These are phyloP conservation scores for Trachymyrmex cornetzi DNA, from an alignment of 1,140 invertebrate species.

Conservation along the genomic window DNA sequence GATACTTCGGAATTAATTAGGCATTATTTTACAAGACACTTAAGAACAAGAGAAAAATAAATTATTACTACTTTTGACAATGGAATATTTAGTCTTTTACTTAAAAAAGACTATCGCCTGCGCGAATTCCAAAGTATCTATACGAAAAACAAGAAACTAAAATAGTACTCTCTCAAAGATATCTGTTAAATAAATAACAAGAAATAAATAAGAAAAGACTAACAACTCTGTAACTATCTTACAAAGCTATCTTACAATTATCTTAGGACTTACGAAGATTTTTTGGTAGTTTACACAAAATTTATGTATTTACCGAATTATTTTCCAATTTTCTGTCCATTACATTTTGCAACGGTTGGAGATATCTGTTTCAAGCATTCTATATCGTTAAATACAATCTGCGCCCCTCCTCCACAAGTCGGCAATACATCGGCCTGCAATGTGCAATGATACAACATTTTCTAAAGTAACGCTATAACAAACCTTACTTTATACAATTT, in stretches of 20 bases:
- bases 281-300: neutral
- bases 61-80: slow-evolving; percentile 8
- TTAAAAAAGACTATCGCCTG: neutral
- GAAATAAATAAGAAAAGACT: slow-evolving; percentile 15
- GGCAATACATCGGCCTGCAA: slow-evolving; percentile 95
- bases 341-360: slow-evolving; percentile 86
- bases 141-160: neutral
- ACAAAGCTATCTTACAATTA: no score
- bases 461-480: neutral
- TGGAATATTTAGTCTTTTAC: neutral
- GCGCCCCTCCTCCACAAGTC: slow-evolving; percentile 97
- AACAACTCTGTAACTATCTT: neutral
- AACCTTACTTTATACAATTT: slow-evolving; percentile 94
- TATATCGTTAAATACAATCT: slow-evolving; percentile 98
- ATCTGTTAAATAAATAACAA: slow-evolving; percentile 36
- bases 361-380: slow-evolving; percentile 96
- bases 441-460: neutral
- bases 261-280: neutral
- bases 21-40: neutral
- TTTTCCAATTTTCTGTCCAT: slow-evolving; percentile 52
- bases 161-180: slow-evolving; percentile 12
- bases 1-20: slow-evolving; percentile 19
- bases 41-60: slow-evolving; percentile 16
- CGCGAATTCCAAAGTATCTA: slow-evolving; percentile 18
- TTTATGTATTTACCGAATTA: neutral